Percentiles rank a stretch among this genome's conserved stretches.
phyloP scores from a whole-genome alignment of 1,140 invertebrate species.

The Temnothorax nylanderi region DNA sequence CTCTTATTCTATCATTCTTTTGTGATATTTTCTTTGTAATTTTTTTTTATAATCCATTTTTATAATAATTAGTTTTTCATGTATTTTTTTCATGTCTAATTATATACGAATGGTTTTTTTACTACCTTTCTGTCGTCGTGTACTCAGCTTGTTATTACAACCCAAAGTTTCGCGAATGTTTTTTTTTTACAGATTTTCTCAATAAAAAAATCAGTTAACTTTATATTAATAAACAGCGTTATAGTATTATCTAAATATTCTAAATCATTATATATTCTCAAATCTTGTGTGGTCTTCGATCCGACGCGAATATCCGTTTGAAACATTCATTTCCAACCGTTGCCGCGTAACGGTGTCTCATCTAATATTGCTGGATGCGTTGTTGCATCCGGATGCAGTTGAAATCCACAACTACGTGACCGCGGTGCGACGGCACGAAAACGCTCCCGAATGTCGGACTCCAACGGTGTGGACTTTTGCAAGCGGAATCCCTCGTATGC shows the following conservation, averaged over 20 bases:
- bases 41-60: background rate
- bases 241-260: background rate
- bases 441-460: conserved; percentile 41
- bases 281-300: background rate
- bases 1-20: background rate
- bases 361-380: conserved; percentile 31
- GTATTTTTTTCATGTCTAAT: background rate
- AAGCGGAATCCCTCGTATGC: background rate
- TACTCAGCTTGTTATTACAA: background rate
- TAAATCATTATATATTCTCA: background rate
- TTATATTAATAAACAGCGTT: background rate
- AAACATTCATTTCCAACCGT: conserved; percentile 44
- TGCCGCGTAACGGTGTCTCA: conserved; percentile 3
- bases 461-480: conserved; percentile 18
- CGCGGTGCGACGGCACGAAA: conserved; percentile 23
- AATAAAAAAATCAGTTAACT: background rate
- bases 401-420: conserved; percentile 60
- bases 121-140: background rate
- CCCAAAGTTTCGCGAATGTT: background rate
- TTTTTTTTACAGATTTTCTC: background rate
- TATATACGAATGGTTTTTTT: too few species aligned
- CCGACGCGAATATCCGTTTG: background rate
- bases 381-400: conserved; percentile 34
- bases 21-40: background rate
- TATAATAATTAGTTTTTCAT: background rate